Base-by-base conservation (phyloP, 2,888 invertebrate species). In the Acrobasis consociella region DNA sequence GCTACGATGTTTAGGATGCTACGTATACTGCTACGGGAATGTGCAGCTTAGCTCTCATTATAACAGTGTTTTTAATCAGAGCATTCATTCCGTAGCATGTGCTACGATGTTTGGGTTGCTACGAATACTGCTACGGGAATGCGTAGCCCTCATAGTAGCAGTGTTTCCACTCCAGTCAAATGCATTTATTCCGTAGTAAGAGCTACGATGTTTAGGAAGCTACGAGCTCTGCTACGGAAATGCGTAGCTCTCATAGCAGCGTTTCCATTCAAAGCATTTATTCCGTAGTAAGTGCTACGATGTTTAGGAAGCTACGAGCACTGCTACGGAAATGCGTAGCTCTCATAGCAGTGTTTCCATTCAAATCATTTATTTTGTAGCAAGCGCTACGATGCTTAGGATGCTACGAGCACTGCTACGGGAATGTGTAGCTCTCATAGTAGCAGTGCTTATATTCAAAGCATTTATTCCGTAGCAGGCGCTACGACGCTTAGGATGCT, bases 61-160 rank as follows among this genome's bases (percentile, higher is more conserved):
- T 39, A 1, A 3, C 42, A 11, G 10, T 11, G 42, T 11, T 42
- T 42, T 11, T 3, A 42, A 5, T 13, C 42, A 13, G 3, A 5
- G 42, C 42, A 10, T 10, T 10, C 42, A 0, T 1, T 42, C 42
- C 5, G 5, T 13, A n/a, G 5, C 13, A 7, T 1, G 46, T 46
- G 46, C 46, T 13, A 46, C 46, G n/a, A 46, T n/a, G n/a, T n/a
- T n/a, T 46, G n/a, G 46, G n/a, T n/a, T 13, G 46, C 46, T 46
- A 46, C 46, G 46, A 56, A 46, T 46, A 17, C 10, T 42, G 42
- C 55, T 56, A 56, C 39, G 55, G 37, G 42, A 56, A 39, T 9
- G 8, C 39, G 55, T 56, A 56, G 55, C n/a, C n/a, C n/a, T n/a
- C n/a, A n/a, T n/a, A n/a, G 22, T 22, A 22, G 22, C 22, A 22